A percentile compares a stretch with the other conserved stretches of the same genome.
Evolutionary conservation across 2,797 vertebrate species (phyloP).

Genomic region (Notamacropus eugenii): DNA sequence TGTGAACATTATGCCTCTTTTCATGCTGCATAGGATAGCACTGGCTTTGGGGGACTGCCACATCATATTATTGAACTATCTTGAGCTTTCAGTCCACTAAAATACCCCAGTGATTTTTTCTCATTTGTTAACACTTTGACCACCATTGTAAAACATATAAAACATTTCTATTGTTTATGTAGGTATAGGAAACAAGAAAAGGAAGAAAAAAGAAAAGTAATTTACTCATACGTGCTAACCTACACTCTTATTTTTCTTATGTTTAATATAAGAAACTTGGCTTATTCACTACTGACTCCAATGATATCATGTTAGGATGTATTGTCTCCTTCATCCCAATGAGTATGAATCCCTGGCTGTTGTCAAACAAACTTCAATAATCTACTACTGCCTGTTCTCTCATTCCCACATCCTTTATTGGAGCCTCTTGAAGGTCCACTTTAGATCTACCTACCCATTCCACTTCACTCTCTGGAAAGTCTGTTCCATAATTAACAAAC

Average conservation of each 20-base stretch:
- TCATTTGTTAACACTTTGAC: neutral
- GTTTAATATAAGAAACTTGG: neutral
- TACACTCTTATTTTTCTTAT: neutral
- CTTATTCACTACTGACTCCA: neutral
- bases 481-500: neutral
- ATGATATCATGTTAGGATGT: neutral
- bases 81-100: neutral
- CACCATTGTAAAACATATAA: neutral
- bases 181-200: neutral
- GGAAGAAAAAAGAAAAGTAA: neutral
- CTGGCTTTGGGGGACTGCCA: neutral
- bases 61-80: neutral
- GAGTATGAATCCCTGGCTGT: neutral
- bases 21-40: neutral
- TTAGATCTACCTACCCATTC: neutral
- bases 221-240: neutral
- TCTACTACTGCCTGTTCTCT: neutral
- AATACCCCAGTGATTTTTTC: neutral
- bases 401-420: neutral
- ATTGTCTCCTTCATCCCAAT: neutral
- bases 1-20: neutral
- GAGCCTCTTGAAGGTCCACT: too few species aligned
- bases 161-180: neutral
- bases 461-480: neutral
- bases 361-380: neutral